Percentiles rank a stretch among this genome's conserved stretches.
Evolutionary conservation across 2,797 vertebrate genomes (phyloP).

Genomic region (Megaceryle alcyon): DNA sequence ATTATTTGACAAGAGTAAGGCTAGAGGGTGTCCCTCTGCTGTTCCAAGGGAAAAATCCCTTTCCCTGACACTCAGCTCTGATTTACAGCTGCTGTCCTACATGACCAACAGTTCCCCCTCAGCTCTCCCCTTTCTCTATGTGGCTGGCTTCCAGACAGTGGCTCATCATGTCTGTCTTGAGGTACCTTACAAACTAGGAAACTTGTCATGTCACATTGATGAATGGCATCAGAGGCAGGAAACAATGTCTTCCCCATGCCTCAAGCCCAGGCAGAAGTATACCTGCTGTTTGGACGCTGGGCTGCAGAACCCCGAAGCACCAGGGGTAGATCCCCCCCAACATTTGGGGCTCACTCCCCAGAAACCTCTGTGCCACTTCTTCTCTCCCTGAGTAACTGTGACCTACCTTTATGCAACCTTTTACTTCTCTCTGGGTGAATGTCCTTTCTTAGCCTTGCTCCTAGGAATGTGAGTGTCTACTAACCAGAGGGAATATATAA

Average conservation of each 20-base stretch:
- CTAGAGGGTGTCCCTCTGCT: not conserved
- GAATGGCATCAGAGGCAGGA: not conserved
- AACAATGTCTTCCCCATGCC: rapidly evolving
- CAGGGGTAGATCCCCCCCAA: not conserved
- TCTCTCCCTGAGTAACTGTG: rapidly evolving
- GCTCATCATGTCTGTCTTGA: not conserved
- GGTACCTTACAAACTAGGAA: not conserved
- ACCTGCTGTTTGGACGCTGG: rapidly evolving
- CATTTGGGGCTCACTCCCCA: rapidly evolving
- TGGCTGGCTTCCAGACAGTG: not conserved
- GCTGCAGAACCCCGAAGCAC: not conserved
- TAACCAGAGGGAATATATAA: not conserved
- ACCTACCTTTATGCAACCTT: not conserved
- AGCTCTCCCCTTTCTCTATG: not conserved
- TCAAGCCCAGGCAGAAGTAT: not conserved
- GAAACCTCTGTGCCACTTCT: not conserved
- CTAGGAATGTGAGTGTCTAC: not conserved
- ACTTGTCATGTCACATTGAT: rapidly evolving
- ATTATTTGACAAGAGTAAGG: not conserved
- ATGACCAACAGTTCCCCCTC: not conserved
- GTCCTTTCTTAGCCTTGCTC: not conserved
- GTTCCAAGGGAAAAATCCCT: not conserved
- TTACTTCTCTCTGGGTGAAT: not conserved
- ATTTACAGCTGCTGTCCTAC: not conserved
- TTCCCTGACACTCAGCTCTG: not conserved